phyloP scores from a whole-genome alignment of 2,113 vertebrate genomes.

The Austrofundulus limnaeus region DNA sequence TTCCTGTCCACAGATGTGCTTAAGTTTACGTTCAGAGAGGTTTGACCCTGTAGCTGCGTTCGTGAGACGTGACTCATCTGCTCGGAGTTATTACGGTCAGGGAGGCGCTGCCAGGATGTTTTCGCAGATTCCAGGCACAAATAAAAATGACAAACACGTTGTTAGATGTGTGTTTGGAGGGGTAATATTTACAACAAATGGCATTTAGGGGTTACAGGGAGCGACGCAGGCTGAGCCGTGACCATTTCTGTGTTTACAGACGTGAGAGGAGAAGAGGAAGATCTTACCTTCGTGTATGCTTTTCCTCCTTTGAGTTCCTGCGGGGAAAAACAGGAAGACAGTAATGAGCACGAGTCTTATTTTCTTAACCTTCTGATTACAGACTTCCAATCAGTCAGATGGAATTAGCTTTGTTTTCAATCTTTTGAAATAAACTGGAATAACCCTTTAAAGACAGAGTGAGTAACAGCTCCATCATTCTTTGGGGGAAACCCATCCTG shows the following conservation, averaged over 20 bases:
- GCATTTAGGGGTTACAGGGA: neutral
- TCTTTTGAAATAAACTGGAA: neutral
- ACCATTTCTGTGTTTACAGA: conserved; percentile 16
- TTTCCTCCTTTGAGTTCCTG: conserved; percentile 99
- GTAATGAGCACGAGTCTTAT: conserved; percentile 36
- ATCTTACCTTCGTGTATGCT: conserved; percentile 94
- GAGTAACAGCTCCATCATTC: neutral
- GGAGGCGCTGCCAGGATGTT: conserved; percentile 36
- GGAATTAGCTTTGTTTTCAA: too few relatives aligned
- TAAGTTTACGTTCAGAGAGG: neutral
- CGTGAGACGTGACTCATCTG: conserved; percentile 23
- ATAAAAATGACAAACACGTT: neutral
- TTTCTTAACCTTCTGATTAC: conserved; percentile 38
- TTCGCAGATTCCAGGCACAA: conserved; percentile 12
- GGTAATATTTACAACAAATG: conserved; percentile 35
- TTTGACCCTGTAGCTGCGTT: conserved; percentile 17
- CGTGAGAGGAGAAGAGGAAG: neutral
- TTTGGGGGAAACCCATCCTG: too few relatives aligned
- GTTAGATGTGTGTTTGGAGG: conserved; percentile 20
- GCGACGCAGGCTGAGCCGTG: conserved; percentile 11
- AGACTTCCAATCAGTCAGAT: conserved; percentile 24
- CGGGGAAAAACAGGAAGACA: conserved; percentile 77
- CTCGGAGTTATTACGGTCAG: neutral
- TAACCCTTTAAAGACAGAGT: neutral
- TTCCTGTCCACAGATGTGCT: conserved; percentile 32